phyloP scores from a whole-genome alignment of 2,797 vertebrate genomes.

The Acropternis orthonyx region DNA sequence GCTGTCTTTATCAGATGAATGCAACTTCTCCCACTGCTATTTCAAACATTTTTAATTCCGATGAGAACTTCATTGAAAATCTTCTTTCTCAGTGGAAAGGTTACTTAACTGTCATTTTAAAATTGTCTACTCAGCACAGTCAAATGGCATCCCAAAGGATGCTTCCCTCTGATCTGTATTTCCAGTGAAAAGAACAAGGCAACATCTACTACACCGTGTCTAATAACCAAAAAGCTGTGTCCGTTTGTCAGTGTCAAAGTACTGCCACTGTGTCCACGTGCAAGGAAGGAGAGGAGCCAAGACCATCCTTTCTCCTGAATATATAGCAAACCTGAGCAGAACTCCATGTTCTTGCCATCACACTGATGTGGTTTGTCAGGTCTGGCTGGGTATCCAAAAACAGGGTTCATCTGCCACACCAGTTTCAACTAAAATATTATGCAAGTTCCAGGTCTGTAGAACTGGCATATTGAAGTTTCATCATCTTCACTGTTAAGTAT shows the following conservation, averaged over 20 bases:
- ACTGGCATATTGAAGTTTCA: neutral
- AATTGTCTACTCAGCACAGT: neutral
- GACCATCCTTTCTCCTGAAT: neutral
- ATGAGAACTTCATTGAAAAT: neutral
- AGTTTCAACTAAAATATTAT: neutral
- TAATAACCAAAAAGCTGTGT: neutral
- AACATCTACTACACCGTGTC: neutral
- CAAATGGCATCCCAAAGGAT: neutral
- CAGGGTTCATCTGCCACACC: neutral
- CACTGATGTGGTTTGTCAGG: neutral
- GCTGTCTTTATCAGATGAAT: neutral
- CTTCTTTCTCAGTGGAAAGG: neutral
- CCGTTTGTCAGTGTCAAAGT: neutral
- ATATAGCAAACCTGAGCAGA: neutral
- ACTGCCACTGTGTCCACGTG: accelerated
- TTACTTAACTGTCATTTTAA: neutral
- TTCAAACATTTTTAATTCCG: neutral
- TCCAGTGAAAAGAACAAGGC: neutral
- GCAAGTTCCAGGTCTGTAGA: neutral
- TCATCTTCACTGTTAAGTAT: neutral
- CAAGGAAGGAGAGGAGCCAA: neutral
- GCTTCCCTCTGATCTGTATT: neutral
- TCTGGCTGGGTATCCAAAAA: neutral
- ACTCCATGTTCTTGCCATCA: neutral
- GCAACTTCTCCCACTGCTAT: neutral